A percentile compares a stretch with the other conserved stretches of the same genome.
phyloP scores from a whole-genome alignment of 2,113 vertebrate genomes.

The Pelecanoides urinatrix region DNA sequence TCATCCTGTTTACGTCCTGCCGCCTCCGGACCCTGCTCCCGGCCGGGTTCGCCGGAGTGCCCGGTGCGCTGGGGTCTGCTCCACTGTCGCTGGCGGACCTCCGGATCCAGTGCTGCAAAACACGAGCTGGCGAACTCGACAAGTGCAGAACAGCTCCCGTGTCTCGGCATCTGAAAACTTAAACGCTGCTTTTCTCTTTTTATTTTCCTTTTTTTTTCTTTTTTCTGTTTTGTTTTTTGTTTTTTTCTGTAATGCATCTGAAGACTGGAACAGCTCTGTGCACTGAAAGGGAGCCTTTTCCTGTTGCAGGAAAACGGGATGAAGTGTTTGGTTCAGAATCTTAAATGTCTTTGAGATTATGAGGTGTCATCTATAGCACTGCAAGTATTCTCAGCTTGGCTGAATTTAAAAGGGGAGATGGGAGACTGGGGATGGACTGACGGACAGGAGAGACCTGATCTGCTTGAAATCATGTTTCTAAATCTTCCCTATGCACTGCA shows the following conservation, averaged over 20 bases:
- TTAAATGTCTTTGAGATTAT: neutral
- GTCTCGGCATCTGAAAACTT: neutral
- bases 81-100: no score
- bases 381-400: neutral
- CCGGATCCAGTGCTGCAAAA: neutral
- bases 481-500: neutral
- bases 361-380: neutral
- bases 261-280: neutral
- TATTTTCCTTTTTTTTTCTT: no score
- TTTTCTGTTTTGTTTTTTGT: fast-evolving
- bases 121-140: neutral
- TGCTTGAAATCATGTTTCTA: neutral
- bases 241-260: neutral
- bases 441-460: neutral
- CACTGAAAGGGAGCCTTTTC: neutral
- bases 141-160: neutral
- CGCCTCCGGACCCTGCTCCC: neutral
- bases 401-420: neutral
- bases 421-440: neutral
- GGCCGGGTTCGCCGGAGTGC: neutral
- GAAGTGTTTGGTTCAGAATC: neutral
- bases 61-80: neutral
- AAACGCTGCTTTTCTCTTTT: fast-evolving
- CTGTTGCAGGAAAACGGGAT: neutral
- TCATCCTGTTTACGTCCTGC: fast-evolving